Evolutionary conservation across 92 coral and sea anemone genomes (phyloP).

Genomic region (Paramuricea clavata): DNA sequence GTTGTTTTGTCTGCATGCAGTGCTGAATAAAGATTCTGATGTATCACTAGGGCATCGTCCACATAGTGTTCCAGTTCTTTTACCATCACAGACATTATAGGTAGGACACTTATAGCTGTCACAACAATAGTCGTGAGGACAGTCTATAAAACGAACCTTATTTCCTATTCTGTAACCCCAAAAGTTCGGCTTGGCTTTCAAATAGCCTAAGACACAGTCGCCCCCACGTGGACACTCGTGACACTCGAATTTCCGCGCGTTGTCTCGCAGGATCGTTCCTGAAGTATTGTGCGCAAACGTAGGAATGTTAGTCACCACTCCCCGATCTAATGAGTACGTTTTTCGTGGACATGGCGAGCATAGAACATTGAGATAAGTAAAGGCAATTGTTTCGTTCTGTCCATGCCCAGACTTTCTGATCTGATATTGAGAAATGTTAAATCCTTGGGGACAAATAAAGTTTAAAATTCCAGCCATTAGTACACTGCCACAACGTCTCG

Average conservation of each 20-base stretch:
- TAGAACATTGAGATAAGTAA: background rate
- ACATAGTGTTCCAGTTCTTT: slow-evolving; percentile 18
- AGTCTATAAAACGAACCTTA: slow-evolving; percentile 14
- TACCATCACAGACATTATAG: background rate
- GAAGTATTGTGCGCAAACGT: background rate
- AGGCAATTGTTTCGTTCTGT: background rate
- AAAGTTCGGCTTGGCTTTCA: slow-evolving; percentile 8
- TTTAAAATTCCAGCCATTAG: background rate
- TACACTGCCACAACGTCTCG: background rate
- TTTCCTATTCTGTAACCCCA: slow-evolving; percentile 13
- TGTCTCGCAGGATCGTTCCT: background rate
- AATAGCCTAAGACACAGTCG: background rate
- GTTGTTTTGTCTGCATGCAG: slow-evolving; percentile 4
- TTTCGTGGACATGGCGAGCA: slow-evolving; percentile 10
- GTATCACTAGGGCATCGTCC: slow-evolving; percentile 24
- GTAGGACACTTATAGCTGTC: background rate
- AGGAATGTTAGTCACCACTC: background rate
- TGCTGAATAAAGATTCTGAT: slow-evolving; percentile 9
- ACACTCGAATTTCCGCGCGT: background rate
- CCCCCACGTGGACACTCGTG: slow-evolving; percentile 36
- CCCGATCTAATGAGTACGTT: slow-evolving; percentile 7
- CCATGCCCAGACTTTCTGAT: too few relatives aligned
- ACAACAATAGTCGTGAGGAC: slow-evolving; percentile 14
- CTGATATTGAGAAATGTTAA: background rate
- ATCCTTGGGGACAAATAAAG: slow-evolving; percentile 1